Evolutionary conservation across 2,113 vertebrate genomes (phyloP).

Genomic region (Callipepla squamata): DNA sequence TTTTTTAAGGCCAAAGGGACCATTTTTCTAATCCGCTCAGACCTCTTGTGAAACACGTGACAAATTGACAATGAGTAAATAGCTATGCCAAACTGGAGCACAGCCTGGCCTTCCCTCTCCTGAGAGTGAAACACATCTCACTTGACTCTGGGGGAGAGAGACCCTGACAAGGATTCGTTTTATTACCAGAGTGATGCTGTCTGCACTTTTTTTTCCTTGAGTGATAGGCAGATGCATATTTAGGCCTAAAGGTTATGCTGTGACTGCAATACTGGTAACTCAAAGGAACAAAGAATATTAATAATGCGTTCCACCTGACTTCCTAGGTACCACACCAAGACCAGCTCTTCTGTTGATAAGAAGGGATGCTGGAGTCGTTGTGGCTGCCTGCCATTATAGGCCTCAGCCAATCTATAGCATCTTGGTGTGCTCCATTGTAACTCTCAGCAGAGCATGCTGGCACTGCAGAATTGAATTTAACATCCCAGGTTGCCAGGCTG

Average conservation of each 20-base stretch:
- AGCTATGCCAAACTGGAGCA: neutral
- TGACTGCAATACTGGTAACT: neutral
- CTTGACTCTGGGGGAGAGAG: neutral
- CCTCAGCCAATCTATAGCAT: neutral
- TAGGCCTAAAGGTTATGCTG: neutral
- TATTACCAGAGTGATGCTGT: neutral
- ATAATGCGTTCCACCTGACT: neutral
- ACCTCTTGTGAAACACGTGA: neutral
- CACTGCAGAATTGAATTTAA: conserved; percentile 14
- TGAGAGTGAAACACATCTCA: neutral
- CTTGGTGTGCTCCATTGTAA: neutral
- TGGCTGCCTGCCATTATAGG: neutral
- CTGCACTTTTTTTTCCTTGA: neutral
- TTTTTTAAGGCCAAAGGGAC: conserved; percentile 25
- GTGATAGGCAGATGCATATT: neutral
- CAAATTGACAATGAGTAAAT: neutral
- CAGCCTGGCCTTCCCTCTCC: neutral
- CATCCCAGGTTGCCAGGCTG: conserved; percentile 9
- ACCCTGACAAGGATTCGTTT: neutral
- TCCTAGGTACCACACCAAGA: neutral
- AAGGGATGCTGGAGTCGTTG: neutral
- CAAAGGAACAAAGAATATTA: neutral
- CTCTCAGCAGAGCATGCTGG: conserved; percentile 22
- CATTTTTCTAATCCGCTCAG: conserved; percentile 3
- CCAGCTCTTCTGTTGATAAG: neutral